Percentiles rank a stretch among this genome's conserved stretches.
Conservation (phyloP, 2,888 invertebrate species). For the Patella caerulea region DNA sequence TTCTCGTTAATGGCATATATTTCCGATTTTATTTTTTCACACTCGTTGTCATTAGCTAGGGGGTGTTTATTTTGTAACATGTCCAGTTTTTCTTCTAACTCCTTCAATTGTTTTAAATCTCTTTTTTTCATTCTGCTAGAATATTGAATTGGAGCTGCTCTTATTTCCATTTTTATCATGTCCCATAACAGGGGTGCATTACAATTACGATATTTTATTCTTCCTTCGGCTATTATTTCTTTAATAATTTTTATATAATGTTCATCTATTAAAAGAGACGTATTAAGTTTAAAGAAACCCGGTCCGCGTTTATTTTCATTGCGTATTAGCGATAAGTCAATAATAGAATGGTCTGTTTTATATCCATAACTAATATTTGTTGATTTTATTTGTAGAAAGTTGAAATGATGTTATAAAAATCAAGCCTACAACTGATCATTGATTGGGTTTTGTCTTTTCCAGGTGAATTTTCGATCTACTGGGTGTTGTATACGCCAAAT, state of each 20-base stretch:
- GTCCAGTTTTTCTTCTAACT: neutral
- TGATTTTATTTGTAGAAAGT: neutral
- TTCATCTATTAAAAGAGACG: neutral
- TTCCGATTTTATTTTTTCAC: neutral
- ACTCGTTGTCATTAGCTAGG: neutral
- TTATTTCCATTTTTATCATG: constrained; percentile 15
- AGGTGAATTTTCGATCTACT: constrained; percentile 20
- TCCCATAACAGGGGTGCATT: neutral
- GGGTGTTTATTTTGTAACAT: neutral
- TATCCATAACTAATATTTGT: neutral
- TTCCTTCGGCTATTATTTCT: constrained; percentile 4
- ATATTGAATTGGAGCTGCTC: neutral
- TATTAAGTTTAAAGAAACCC: constrained; percentile 19
- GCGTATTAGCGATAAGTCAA: neutral
- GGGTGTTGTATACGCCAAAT: constrained; percentile 11
- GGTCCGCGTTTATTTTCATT: neutral
- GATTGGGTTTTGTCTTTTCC: constrained; percentile 14
- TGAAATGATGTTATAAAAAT: constrained; percentile 17
- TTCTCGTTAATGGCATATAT: neutral
- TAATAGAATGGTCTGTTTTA: neutral
- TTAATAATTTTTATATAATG: neutral
- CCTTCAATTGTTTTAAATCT: neutral
- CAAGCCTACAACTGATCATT: constrained; percentile 10
- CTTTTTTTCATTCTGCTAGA: neutral
- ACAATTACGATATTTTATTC: too few relatives aligned